A percentile compares a stretch with the other conserved stretches of the same genome.
These are phyloP conservation scores for Megalurothrips usitatus DNA, from an alignment of 2,888 invertebrate genomes.

Conservation along the genomic window DNA sequence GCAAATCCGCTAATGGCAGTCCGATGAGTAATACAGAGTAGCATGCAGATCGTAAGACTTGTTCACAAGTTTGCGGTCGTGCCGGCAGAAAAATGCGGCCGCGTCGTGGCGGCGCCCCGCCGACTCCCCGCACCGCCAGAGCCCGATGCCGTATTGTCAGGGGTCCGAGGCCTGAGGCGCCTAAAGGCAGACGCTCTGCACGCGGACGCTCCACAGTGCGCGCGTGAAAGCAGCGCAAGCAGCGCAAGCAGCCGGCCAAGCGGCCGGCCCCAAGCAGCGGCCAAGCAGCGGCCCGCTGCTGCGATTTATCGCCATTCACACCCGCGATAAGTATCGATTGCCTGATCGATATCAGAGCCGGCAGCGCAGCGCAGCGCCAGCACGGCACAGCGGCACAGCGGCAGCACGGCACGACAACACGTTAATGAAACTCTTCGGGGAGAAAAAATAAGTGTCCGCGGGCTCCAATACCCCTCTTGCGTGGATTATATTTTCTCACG, in stretches of 20 bases:
- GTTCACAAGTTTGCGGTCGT: neutral
- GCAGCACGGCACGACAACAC: too few species aligned
- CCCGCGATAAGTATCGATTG: constrained; percentile 16
- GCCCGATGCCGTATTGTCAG: too few species aligned
- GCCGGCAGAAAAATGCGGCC: neutral
- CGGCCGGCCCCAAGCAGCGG: neutral
- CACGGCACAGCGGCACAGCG: too few species aligned
- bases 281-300: neutral
- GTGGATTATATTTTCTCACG: too few species aligned
- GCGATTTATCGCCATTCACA: constrained; percentile 24
- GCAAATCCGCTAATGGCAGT: constrained; percentile 17
- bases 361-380: neutral
- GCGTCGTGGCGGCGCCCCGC: neutral
- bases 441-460: too few species aligned
- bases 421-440: too few species aligned
- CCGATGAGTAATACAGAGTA: constrained; percentile 26
- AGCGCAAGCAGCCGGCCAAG: neutral
- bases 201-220: neutral
- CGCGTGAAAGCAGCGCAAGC: neutral
- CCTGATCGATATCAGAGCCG: constrained; percentile 1
- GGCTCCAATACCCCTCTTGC: too few species aligned
- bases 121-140: too few species aligned
- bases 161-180: too few species aligned
- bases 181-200: too few species aligned
- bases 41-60: neutral